These are phyloP conservation scores for Drosophila infuscata DNA, from an alignment of 2,888 invertebrate species.

Conservation along the genomic window DNA sequence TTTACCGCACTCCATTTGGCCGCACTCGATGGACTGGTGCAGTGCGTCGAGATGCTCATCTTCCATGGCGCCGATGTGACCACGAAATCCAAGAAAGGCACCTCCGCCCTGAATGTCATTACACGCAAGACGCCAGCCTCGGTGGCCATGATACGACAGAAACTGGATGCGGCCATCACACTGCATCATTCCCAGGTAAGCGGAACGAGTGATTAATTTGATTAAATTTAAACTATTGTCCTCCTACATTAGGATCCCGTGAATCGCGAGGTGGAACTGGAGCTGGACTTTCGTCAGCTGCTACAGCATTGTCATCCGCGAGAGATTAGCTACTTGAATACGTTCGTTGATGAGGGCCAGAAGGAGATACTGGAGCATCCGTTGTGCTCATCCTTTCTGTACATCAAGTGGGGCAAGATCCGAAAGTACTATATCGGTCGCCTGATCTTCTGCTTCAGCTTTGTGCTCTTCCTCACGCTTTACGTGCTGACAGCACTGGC, in stretches of 20 bases:
- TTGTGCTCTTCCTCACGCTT: conserved; percentile 91
- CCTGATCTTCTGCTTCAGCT: conserved; percentile 91
- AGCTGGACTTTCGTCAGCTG: conserved; percentile 93
- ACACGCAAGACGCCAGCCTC: conserved; percentile 94
- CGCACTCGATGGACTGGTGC: conserved; percentile 93
- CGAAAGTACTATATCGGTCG: conserved; percentile 94
- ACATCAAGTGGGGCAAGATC: conserved; percentile 96
- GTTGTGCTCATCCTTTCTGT: conserved; percentile 93
- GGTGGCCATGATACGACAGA: conserved; percentile 92
- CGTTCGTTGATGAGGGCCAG: conserved; percentile 95
- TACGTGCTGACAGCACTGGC: conserved; percentile 93
- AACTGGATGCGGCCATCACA: conserved; percentile 92
- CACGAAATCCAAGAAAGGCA: conserved; percentile 93
- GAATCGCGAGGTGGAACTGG: conserved; percentile 92
- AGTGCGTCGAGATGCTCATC: conserved; percentile 93
- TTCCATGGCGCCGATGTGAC: conserved; percentile 95
- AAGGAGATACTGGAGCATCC: conserved; percentile 95
- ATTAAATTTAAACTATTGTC: neutral
- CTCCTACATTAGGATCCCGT: conserved; percentile 86
- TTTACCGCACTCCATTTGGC: conserved; percentile 94
- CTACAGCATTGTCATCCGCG: conserved; percentile 93
- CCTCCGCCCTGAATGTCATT: conserved; percentile 93
- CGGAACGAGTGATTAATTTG: neutral
- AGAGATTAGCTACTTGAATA: conserved; percentile 94
- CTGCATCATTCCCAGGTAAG: conserved; percentile 89